Evolutionary conservation across 2,797 vertebrate genomes (phyloP).

Genomic region (Aselliscus stoliczkanus): DNA sequence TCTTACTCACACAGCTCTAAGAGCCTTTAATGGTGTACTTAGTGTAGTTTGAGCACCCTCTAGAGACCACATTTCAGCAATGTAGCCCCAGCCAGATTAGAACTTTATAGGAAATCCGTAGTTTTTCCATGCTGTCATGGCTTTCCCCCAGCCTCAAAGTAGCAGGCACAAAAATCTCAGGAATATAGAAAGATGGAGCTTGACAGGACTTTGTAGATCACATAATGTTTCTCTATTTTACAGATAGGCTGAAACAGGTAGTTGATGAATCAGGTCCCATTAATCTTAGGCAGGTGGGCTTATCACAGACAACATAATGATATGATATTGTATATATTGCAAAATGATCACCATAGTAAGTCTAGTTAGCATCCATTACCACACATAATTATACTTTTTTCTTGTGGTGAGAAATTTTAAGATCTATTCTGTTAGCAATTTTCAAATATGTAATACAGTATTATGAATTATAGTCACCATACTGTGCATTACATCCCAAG

Average conservation of each 20-base stretch:
- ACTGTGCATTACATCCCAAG: neutral
- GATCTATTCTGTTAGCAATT: too few relatives aligned
- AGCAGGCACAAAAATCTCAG: neutral
- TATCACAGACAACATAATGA: neutral
- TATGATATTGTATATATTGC: too few relatives aligned
- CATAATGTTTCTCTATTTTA: neutral
- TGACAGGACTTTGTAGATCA: neutral
- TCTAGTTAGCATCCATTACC: too few relatives aligned
- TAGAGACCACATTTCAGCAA: constrained; percentile 8
- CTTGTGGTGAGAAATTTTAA: too few relatives aligned
- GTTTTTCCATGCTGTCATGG: neutral
- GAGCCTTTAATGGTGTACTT: neutral
- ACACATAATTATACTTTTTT: too few relatives aligned
- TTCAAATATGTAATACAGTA: too few relatives aligned
- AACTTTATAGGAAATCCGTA: neutral
- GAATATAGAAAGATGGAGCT: neutral
- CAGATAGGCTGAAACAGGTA: neutral
- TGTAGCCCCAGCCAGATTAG: neutral
- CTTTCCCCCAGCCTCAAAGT: neutral
- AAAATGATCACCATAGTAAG: too few relatives aligned
- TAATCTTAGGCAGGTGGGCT: neutral
- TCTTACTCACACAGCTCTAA: neutral
- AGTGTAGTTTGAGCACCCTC: constrained; percentile 23
- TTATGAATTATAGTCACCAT: neutral
- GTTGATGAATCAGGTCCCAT: neutral